Base-by-base conservation (phyloP, 2,113 vertebrate species). In the Xiphorhynchus elegans region DNA sequence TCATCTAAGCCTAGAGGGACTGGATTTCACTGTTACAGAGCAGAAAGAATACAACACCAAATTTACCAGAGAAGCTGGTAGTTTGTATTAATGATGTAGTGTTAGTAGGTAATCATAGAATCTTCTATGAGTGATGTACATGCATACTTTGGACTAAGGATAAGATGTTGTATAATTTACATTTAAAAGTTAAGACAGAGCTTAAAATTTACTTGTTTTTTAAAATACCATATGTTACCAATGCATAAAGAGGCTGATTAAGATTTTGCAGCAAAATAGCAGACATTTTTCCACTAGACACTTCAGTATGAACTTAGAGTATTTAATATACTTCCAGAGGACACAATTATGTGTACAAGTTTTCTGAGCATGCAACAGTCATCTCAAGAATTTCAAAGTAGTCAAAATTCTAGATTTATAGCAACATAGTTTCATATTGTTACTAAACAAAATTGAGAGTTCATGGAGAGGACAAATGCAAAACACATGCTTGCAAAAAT, bases 381-480 rank as follows among this genome's bases (percentile, higher is more conserved):
- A 72, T 55, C 28, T 28, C 12, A 77, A 82, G 78, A 90, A 53
- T 26, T 3, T 23, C 42, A 47, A 88, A 88, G 52, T 17, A 80
- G 75, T 84, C 72, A 66, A 90, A 95, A 64, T 11, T 3, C 16
- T 40, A 64, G 62, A 74, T 84, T 92, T 86, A 58, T 50, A 73
- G 11, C 47, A 73, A 91, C 93, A 89, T 75, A 77, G 8, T 87
- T 92, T 78, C 77, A 90, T 87, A 89, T 47, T 58, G 4, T 44
- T 77, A 47, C 86, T 85, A 79, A 89, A 60, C 20, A 87, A 92
- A 95, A 87, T 26, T 18, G 25, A 39, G 60, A 74, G 93, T 94
- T 96, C 95, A 92, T 47, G n/a, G 58, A 91, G 93, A 88, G 91
- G 88, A 89, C 90, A 94, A 80, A 87, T 68, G 68, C 29, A 90